Base-by-base conservation (phyloP, 2,888 invertebrate genomes). In the Embidobia sp. region DNA sequence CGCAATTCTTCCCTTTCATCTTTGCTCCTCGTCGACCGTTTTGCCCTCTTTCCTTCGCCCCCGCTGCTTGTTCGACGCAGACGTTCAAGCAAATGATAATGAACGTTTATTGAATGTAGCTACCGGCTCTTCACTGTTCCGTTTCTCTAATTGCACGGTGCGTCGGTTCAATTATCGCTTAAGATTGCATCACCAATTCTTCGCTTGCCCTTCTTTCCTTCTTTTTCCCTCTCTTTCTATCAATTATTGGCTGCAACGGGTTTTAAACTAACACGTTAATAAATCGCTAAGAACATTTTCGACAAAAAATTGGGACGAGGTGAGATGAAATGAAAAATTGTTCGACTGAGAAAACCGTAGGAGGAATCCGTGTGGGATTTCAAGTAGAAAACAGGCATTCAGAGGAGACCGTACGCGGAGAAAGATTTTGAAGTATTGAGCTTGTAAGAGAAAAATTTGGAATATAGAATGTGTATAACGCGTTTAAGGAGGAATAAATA, bases 341-440 rank as follows among this genome's bases (percentile, higher is more conserved):
- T 69, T 69, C 70, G 44, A 51, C 59, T 61, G 70, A 51, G 49
- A 53, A 61, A 53, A 49, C 44, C 59, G 26, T 22, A 22, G 26
- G 29, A 49, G 31, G 49, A 69, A 59, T 69, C 51, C 51, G 44
- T 44, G 70, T 61, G 59, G 70, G 70, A 70, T 70, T 70, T 70
- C 70, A 61, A 51, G 70, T 70, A 70, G 70, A 72, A 72, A 72
- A 72, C 44, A 46, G 61, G 53, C 70, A 72, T 72, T 72, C 61
- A 19, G 53, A 29, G 37, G 53, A 72, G 31, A 57, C 49, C 69
- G 59, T 42, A 59, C 27, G 59, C 11, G 26, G 19, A 44, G 44
- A 49, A 19, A 51, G 53, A 72, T 53, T 49, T 61, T 48, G 11
- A 55, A 72, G 70, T 53, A 63, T 72, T 46, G 70, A 72, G 31